Evolutionary conservation across 1,140 invertebrate species (phyloP).

Genomic region (Eriosoma lanigerum): DNA sequence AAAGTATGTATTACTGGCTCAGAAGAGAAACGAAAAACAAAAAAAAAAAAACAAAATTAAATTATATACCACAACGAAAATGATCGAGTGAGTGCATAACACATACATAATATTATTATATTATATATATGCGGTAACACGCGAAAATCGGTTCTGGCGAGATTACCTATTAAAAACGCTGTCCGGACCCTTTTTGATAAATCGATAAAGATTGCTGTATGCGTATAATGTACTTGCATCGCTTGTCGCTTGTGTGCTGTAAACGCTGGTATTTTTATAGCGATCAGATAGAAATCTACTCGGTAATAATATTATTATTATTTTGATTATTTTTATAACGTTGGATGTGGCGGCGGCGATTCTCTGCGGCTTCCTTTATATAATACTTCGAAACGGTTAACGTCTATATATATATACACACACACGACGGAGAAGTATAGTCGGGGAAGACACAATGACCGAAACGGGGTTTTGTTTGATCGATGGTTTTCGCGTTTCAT

Average conservation of each 20-base stretch:
- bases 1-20: no score
- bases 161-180: constrained; percentile 33
- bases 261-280: not conserved
- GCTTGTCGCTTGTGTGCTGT: not conserved
- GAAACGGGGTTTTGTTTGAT: constrained; percentile 43
- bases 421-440: not conserved
- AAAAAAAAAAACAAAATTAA: no score
- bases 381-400: constrained; percentile 18
- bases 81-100: not conserved
- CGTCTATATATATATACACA: no score
- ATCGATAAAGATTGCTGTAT: constrained; percentile 25
- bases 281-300: constrained; percentile 21
- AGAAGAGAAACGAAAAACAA: no score
- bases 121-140: constrained; percentile 7
- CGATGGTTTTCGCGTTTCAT: constrained; percentile 42
- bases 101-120: not conserved
- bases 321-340: no score
- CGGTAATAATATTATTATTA: no score
- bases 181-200: constrained; percentile 30
- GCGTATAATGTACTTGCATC: not conserved
- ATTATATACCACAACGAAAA: not conserved
- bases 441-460: constrained; percentile 3
- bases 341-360: not conserved
- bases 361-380: not conserved
- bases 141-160: constrained; percentile 21